Evolutionary conservation across 2,113 vertebrate genomes (phyloP).

Genomic region (Stictonetta naevosa): DNA sequence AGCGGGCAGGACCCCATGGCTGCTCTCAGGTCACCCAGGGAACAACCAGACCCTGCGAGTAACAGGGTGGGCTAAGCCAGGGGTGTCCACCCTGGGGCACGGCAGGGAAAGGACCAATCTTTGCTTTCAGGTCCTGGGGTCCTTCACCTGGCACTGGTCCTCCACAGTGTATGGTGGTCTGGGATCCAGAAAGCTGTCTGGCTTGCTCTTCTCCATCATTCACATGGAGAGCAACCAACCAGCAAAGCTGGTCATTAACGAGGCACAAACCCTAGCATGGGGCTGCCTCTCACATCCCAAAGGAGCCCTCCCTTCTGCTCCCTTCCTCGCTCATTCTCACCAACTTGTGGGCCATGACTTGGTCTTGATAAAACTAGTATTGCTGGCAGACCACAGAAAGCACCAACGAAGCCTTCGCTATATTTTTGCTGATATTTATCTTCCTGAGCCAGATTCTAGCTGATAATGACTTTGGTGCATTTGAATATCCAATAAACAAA

Average conservation of each 20-base stretch:
- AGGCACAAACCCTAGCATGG: not conserved
- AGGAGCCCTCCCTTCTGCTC: not conserved
- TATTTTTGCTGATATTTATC: not conserved
- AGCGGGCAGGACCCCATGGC: not conserved
- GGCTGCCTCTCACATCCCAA: not conserved
- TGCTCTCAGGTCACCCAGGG: not conserved
- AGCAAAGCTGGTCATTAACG: not conserved
- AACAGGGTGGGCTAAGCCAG: not conserved
- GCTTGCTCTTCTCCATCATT: not conserved
- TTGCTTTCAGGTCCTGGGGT: not conserved
- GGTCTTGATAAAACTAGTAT: not conserved
- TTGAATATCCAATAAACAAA: not conserved
- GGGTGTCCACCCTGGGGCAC: rapidly evolving
- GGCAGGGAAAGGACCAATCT: not conserved
- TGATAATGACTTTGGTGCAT: not conserved
- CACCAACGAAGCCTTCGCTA: not conserved
- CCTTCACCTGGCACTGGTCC: not conserved
- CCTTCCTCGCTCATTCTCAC: not conserved
- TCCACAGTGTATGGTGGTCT: not conserved
- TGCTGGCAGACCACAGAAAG: not conserved
- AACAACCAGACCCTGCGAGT: not conserved
- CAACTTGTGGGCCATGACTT: not conserved
- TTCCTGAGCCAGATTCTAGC: not conserved
- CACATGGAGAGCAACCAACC: not conserved
- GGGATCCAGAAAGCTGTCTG: not conserved